Percentiles rank a stretch among this genome's conserved stretches.
These are phyloP conservation scores for Apeira syringaria DNA, from an alignment of 2,888 invertebrate genomes.

Conservation along the genomic window DNA sequence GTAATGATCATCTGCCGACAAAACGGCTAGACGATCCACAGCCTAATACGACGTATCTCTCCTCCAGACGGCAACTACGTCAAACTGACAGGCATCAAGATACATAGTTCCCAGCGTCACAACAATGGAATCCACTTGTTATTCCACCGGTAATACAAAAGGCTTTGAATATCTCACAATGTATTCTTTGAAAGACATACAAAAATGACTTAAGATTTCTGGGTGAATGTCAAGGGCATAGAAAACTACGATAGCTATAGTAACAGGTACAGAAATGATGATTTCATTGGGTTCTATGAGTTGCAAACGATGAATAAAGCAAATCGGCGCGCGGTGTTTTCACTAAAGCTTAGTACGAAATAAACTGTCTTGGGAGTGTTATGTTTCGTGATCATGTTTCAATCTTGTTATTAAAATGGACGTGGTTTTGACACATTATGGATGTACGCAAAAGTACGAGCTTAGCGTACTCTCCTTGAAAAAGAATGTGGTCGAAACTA, in stretches of 20 bases:
- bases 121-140: slow-evolving; percentile 35
- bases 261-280: background rate
- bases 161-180: slow-evolving; percentile 27
- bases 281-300: too few species aligned
- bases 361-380: too few species aligned
- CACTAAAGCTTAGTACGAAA: too few species aligned
- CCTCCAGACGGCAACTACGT: slow-evolving; percentile 28
- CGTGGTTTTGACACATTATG: too few species aligned
- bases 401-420: too few species aligned
- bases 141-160: slow-evolving; percentile 34
- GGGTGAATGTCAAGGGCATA: slow-evolving; percentile 32
- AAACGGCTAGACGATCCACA: slow-evolving; percentile 29
- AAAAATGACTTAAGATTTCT: slow-evolving; percentile 30
- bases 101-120: slow-evolving; percentile 24
- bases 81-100: slow-evolving; percentile 30
- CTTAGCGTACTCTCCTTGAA: too few species aligned
- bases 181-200: slow-evolving; percentile 24
- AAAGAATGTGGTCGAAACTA: too few species aligned
- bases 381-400: too few species aligned
- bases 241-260: slow-evolving; percentile 1
- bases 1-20: slow-evolving; percentile 13
- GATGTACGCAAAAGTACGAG: too few species aligned
- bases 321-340: too few species aligned
- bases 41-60: slow-evolving; percentile 6
- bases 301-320: too few species aligned